Base-by-base conservation (phyloP, 2,797 vertebrate species). In the Sebastes miniatus region DNA sequence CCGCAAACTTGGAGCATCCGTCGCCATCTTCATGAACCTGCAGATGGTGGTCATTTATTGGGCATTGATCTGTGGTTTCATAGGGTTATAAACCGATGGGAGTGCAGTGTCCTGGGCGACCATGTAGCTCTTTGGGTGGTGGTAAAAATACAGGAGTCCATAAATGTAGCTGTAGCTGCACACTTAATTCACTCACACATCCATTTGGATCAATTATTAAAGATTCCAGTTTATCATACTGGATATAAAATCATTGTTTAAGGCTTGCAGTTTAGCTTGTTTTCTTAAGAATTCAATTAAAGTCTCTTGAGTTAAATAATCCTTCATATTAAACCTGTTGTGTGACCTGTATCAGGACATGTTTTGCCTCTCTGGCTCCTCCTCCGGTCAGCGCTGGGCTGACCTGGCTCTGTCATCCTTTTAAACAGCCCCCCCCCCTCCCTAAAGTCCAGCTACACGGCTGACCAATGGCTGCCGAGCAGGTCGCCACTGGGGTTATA, bases 391-490 rank as follows among this genome's bases (percentile, higher is more conserved):
- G 43, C 64, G 68, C 56, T 32, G 3, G 1, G 18, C 54, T 86
- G 79, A 84, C 76, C 76, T 61, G 27, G 10, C 69, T 69, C 70
- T 71, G 72, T 52, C 14, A 43, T 43, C 14, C 14, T 43, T 43
- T 16, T 16, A 43, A 43, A 43, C 39, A 34, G 32, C 8, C 8
- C 52, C 29, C 43, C 43, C 57, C 57, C 43, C 8, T 7, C 27
- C 32, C 29, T 31, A 36, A 12, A 57, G 59, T 69, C 56, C 32
- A 43, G 39, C 47, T 3, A 39, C 66, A 64, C 61, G 66, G 59
- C 69, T 84, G 83, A 85, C 88, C 80, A 86, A 67, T 87, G 62
- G 73, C 67, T 57, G 84, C 29, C 5, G 25, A 75, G 72, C 3
- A 31, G 69, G 67, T 74, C 58, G 3, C n/a, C 57, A 13, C 31